A percentile compares a stretch with the other conserved stretches of the same genome.
Evolutionary conservation across 1,140 invertebrate genomes (phyloP).

Genomic region (Idris sp.): DNA sequence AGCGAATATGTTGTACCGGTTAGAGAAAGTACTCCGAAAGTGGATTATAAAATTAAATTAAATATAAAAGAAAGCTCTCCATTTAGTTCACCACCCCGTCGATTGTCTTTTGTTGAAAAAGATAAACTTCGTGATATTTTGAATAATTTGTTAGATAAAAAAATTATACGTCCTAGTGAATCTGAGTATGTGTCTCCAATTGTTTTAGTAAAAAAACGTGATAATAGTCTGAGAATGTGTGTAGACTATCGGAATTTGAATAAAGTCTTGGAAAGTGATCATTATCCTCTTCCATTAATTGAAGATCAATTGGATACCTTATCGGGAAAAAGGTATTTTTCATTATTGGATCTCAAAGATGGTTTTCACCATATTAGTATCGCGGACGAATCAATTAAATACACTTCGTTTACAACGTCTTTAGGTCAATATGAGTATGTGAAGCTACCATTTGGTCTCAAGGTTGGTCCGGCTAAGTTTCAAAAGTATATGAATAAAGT

Average conservation of each 20-base stretch:
- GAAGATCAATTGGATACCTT: conserved; percentile 3
- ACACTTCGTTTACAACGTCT: conserved; percentile 2
- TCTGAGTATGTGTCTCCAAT: conserved; percentile 26
- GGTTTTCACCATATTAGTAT: conserved; percentile 5
- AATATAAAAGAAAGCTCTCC: no score
- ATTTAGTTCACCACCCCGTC: conserved; percentile 7
- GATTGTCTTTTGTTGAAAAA: conserved; percentile 20
- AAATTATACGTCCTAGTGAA: background rate
- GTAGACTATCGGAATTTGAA: conserved; percentile 7
- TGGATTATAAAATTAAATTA: no score
- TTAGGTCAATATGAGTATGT: conserved; percentile 55
- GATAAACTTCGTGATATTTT: conserved; percentile 7
- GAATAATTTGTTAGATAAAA: background rate
- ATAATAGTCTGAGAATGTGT: conserved; percentile 8
- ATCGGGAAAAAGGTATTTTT: conserved; percentile 1
- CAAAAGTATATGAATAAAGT: conserved; percentile 59
- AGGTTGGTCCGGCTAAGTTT: conserved; percentile 20
- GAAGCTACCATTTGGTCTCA: conserved; percentile 67
- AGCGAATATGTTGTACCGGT: no score
- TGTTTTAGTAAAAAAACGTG: conserved; percentile 5
- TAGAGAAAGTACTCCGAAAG: no score
- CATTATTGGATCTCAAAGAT: conserved; percentile 13
- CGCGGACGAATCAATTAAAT: conserved; percentile 5
- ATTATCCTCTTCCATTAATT: conserved; percentile 11
- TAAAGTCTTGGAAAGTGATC: conserved; percentile 4